These are phyloP conservation scores for Orestias chungarensis DNA, from an alignment of 2,797 vertebrate species.

Conservation along the genomic window DNA sequence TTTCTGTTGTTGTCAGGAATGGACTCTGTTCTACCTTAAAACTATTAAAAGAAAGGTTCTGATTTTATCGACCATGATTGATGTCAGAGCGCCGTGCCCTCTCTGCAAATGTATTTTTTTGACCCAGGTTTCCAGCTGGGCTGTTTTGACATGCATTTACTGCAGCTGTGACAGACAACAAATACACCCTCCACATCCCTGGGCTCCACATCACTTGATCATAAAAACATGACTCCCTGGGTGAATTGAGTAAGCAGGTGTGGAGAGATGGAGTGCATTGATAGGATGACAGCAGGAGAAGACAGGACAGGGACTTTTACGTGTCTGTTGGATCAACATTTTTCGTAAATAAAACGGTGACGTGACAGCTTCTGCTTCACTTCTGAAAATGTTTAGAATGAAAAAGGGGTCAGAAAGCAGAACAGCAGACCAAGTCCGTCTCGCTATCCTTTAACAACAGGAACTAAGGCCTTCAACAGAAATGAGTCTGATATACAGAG, in stretches of 20 bases:
- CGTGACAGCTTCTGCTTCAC: neutral
- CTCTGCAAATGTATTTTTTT: slow-evolving; percentile 10
- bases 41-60: slow-evolving; percentile 13
- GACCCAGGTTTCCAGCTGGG: slow-evolving; percentile 8
- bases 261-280: slow-evolving; percentile 3
- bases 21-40: neutral
- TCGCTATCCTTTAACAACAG: slow-evolving; percentile 49
- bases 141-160: slow-evolving; percentile 8
- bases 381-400: too few relatives aligned
- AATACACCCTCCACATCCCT: neutral
- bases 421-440: slow-evolving; percentile 41
- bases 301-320: neutral
- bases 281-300: neutral
- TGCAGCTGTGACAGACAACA: slow-evolving; percentile 9
- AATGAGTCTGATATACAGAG: too few relatives aligned
- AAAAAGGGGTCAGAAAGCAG: slow-evolving; percentile 40
- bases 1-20: neutral
- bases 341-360: neutral
- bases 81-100: slow-evolving; percentile 5
- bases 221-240: slow-evolving; percentile 20
- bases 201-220: slow-evolving; percentile 11
- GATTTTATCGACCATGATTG: slow-evolving; percentile 8
- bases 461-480: slow-evolving; percentile 56
- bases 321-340: neutral
- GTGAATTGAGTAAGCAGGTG: slow-evolving; percentile 7